Base-by-base conservation (phyloP, 2,797 vertebrate species). In the Menidia menidia region DNA sequence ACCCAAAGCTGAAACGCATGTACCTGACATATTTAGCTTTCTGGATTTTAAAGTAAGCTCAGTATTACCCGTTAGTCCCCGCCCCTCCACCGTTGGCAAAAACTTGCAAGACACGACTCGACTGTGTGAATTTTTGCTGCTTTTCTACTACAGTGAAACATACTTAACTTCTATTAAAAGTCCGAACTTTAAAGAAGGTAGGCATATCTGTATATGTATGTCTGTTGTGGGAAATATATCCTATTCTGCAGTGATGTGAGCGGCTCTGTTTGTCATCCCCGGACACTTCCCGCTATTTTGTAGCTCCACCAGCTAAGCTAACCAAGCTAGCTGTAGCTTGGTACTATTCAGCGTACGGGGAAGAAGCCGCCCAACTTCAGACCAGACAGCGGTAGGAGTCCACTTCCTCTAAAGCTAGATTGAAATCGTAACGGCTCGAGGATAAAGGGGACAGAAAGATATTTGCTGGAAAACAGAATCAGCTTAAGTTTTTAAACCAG, bases 41-140 rank as follows among this genome's bases (percentile, higher is more conserved):
- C 9, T 1, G 43, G 42, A 64, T 82, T 77, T 73, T 54, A 61
- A 77, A 55, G 54, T 78, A 72, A 76, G 61, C 76, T 71, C 39
- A 60, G 54, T 73, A 6, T 53, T 78, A 54, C 60, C 79, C 62
- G 74, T 88, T 89, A 92, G 92, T 88, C 92, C 73, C 92, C 92
- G 91, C 93, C 94, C 93, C 86, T 90, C 87, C 81, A 78, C 76
- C 78, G 85, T 90, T 92, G 82, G 90, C 87, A 83, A 92, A 93
- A 94, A 94, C 92, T 93, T 94, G 88, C 89, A 92, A 90, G 90
- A 91, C 91, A 91, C 88, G 86, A 82, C 73, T 89, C 82, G 89
- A 86, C 82, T 82, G 83, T 73, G 72, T 76, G 71, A 82, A 80
- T 75, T 82, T 83, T 88, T 87, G 74, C 75, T 55, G 54, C 64